These are phyloP conservation scores for Ophion ellenae DNA, from an alignment of 2,888 invertebrate genomes.

Conservation along the genomic window DNA sequence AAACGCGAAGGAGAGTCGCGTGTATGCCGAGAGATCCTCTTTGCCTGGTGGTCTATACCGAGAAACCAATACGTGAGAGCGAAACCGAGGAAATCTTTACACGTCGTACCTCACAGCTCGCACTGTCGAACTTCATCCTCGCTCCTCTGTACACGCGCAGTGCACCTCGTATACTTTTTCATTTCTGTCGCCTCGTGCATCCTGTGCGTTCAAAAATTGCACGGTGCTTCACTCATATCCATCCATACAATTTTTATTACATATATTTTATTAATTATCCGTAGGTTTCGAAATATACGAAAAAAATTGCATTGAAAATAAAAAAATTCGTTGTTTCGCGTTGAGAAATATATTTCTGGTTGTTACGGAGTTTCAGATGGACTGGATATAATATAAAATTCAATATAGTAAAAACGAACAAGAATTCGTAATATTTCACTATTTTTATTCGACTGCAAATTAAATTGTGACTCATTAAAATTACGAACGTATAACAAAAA, in stretches of 20 bases:
- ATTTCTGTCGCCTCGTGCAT: conserved; percentile 3
- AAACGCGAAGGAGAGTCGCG: conserved; percentile 58
- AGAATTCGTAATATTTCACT: too few species aligned
- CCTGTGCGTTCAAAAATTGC: background rate
- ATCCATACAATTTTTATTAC: background rate
- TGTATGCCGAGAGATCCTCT: conserved; percentile 46
- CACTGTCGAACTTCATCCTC: conserved; percentile 55
- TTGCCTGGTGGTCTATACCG: conserved; percentile 50
- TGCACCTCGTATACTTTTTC: conserved; percentile 24
- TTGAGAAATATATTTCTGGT: background rate
- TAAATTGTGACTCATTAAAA: background rate
- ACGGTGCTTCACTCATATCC: background rate
- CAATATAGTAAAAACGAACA: too few species aligned
- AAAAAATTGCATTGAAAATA: background rate
- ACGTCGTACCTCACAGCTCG: conserved; percentile 51
- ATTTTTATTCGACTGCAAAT: too few species aligned
- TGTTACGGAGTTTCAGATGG: too few species aligned
- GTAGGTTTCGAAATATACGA: background rate
- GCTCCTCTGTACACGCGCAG: conserved; percentile 31
- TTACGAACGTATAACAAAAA: background rate
- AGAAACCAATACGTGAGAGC: conserved; percentile 54
- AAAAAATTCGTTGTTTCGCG: background rate
- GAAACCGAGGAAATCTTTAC: conserved; percentile 59
- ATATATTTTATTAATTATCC: background rate
- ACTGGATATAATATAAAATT: too few species aligned